Evolutionary conservation across 1,140 invertebrate species (phyloP).

Genomic region (Drosophila pseudoananassae): DNA sequence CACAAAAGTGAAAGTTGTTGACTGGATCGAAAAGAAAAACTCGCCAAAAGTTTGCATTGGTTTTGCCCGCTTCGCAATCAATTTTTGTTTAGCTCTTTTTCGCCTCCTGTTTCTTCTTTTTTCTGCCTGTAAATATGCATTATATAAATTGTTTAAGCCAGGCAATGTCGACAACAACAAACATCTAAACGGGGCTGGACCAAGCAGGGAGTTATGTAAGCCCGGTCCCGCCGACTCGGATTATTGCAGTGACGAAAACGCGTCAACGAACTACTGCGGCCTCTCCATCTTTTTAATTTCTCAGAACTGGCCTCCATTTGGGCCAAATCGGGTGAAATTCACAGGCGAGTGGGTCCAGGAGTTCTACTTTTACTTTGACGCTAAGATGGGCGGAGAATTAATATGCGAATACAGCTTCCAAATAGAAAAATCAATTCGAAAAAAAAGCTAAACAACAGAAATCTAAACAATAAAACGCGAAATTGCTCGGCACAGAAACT

Average conservation of each 20-base stretch:
- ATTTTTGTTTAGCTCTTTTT: conserved; percentile 46
- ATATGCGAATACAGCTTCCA: conserved; percentile 16
- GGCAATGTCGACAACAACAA: conserved; percentile 9
- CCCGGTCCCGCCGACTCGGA: background rate
- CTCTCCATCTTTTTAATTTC: background rate
- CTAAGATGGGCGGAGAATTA: conserved; percentile 5
- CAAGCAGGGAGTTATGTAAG: conserved; percentile 38
- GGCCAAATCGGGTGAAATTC: background rate
- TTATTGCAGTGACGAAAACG: conserved; percentile 19
- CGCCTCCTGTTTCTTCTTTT: conserved; percentile 32
- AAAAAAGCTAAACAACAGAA: conserved; percentile 28
- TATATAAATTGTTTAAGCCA: conserved; percentile 69
- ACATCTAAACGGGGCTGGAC: conserved; percentile 37
- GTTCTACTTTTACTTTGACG: conserved; percentile 45
- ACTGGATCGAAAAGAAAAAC: conserved; percentile 67
- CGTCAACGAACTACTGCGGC: conserved; percentile 5
- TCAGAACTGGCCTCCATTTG: background rate
- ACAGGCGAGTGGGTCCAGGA: background rate
- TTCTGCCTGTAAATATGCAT: conserved; percentile 56
- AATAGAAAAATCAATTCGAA: conserved; percentile 4
- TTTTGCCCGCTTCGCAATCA: conserved; percentile 51
- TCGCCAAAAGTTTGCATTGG: conserved; percentile 53
- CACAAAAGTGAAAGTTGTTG: conserved; percentile 77
- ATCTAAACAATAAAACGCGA: conserved; percentile 57
- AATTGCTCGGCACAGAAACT: conserved; percentile 57